Evolutionary conservation across 2,797 vertebrate genomes (phyloP).

Genomic region (Acomys russatus): DNA sequence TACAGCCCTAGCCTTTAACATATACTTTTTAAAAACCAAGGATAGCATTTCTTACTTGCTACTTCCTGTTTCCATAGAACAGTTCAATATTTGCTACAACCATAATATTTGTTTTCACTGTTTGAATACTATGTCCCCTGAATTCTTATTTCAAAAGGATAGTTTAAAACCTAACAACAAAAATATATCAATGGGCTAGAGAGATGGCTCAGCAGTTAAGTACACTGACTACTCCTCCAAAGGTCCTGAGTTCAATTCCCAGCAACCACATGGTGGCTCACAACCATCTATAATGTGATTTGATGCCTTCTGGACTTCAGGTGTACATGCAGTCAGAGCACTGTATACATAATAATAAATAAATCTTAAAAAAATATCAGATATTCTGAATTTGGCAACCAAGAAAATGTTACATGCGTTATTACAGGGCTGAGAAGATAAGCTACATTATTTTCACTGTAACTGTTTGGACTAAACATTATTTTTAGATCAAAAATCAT

Average conservation of each 20-base stretch:
- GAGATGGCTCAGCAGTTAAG: no score
- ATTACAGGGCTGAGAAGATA: background rate
- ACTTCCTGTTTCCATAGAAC: background rate
- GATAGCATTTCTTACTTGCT: background rate
- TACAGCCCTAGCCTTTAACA: background rate
- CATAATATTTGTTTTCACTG: background rate
- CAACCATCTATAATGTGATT: no score
- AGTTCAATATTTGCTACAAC: constrained; percentile 3
- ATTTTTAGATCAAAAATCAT: background rate
- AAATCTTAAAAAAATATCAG: background rate
- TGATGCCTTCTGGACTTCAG: no score
- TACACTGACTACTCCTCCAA: no score
- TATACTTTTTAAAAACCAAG: background rate
- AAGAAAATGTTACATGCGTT: background rate
- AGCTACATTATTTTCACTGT: background rate
- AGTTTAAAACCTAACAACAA: background rate
- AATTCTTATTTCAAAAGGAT: constrained; percentile 9
- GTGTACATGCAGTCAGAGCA: no score
- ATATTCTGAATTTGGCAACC: background rate
- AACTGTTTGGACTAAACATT: background rate
- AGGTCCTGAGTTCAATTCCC: no score
- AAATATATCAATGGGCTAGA: background rate
- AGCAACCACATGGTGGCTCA: no score
- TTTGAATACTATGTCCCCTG: background rate
- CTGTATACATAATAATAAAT: no score